These are phyloP conservation scores for Champsocephalus esox DNA, from an alignment of 2,797 vertebrate genomes.

Conservation along the genomic window DNA sequence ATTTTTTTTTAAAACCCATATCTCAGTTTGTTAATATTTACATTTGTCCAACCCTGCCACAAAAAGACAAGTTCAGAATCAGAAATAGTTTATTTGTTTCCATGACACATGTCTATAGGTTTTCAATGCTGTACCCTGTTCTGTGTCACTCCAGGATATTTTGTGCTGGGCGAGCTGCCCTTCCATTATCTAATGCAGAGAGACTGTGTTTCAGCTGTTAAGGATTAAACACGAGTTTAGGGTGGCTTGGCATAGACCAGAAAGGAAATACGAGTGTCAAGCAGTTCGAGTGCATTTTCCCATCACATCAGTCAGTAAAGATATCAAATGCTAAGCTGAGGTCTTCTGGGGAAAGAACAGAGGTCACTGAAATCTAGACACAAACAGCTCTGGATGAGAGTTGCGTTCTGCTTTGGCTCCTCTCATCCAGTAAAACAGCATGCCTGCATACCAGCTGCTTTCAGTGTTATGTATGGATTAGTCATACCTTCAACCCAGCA, in stretches of 20 bases:
- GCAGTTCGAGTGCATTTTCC: slow-evolving; percentile 40
- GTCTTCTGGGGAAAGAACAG: slow-evolving; percentile 54
- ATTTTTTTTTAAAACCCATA: too few relatives aligned
- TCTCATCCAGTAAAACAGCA: slow-evolving; percentile 23
- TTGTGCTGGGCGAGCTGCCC: background rate
- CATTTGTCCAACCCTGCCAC: too few relatives aligned
- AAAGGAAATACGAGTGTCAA: slow-evolving; percentile 38
- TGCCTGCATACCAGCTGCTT: slow-evolving; percentile 42
- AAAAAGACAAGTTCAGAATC: too few relatives aligned
- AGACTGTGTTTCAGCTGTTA: slow-evolving; percentile 52
- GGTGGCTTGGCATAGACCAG: slow-evolving; percentile 21
- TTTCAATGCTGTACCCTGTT: too few relatives aligned
- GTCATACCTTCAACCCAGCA: slow-evolving; percentile 30
- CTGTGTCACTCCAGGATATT: background rate
- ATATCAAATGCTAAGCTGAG: slow-evolving; percentile 29
- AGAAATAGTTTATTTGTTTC: too few relatives aligned
- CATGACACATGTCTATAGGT: too few relatives aligned
- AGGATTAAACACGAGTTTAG: slow-evolving; percentile 51
- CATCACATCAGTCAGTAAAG: slow-evolving; percentile 52
- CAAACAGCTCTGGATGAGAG: slow-evolving; percentile 21
- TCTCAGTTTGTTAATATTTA: too few relatives aligned
- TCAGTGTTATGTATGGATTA: slow-evolving; percentile 35
- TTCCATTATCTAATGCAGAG: slow-evolving; percentile 31
- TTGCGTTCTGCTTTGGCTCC: slow-evolving; percentile 58
- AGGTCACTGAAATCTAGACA: slow-evolving; percentile 24